phyloP scores from a whole-genome alignment of 2,113 vertebrate species.

The Datnioides undecimradiatus region DNA sequence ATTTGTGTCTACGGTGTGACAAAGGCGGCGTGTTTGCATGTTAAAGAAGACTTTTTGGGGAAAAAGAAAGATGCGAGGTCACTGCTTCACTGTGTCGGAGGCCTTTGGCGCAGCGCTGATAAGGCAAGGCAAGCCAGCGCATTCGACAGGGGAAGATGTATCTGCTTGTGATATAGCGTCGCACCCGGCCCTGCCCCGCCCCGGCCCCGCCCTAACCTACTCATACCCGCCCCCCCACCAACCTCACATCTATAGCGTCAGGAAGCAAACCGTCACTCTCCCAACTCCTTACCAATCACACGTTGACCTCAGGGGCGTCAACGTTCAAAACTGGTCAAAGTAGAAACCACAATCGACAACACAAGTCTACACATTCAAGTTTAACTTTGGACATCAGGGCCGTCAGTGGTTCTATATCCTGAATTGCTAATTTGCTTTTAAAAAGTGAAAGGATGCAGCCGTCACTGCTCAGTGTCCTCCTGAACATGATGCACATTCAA shows the following conservation, averaged over 20 bases:
- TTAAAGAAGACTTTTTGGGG: conserved; percentile 73
- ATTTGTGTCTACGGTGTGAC: conserved; percentile 61
- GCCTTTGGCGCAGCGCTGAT: conserved; percentile 70
- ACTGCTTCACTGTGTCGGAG: conserved; percentile 62
- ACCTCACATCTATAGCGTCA: conserved; percentile 53
- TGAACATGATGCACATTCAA: background rate
- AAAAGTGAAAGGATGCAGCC: background rate
- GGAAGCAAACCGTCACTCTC: conserved; percentile 74
- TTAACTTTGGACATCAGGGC: background rate
- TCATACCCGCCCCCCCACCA: background rate
- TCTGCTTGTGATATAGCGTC: conserved; percentile 81
- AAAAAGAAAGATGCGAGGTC: conserved; percentile 63
- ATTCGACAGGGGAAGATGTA: conserved; percentile 83
- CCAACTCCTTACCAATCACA: conserved; percentile 73
- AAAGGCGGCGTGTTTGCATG: conserved; percentile 79
- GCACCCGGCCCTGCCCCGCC: conserved; percentile 43
- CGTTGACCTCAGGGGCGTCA: conserved; percentile 74
- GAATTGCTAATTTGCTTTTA: conserved; percentile 24
- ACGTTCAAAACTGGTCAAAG: background rate
- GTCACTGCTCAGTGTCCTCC: background rate
- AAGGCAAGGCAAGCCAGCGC: conserved; percentile 64
- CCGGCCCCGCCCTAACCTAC: conserved; percentile 4
- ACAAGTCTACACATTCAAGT: conserved; percentile 37
- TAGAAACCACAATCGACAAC: conserved; percentile 16
- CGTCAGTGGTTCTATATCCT: background rate